A percentile compares a stretch with the other conserved stretches of the same genome.
Conservation (phyloP, 53 echinoderm and acorn worm genomes). For the Pentamera pediparva region DNA sequence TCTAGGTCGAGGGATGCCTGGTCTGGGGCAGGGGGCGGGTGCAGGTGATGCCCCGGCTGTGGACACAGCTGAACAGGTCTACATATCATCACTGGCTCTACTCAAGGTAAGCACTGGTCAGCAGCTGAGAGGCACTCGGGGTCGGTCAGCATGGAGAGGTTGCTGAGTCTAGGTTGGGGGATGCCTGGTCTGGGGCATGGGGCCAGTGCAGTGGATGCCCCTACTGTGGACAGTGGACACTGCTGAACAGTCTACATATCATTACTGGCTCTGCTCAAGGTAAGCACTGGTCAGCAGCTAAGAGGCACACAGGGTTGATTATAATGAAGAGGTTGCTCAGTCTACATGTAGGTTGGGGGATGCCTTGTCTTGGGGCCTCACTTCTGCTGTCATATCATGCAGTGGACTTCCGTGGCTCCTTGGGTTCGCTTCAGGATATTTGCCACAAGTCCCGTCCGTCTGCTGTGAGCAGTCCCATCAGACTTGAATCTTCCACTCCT, state of each 20-base stretch:
- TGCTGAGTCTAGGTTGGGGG: constrained; percentile 83
- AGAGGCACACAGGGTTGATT: not conserved
- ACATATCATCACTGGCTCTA: constrained; percentile 95
- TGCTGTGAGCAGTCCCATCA: too few relatives aligned
- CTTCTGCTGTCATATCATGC: too few relatives aligned
- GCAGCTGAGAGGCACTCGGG: too few relatives aligned
- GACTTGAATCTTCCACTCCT: too few relatives aligned
- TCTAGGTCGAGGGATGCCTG: constrained; percentile 89
- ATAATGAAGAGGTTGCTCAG: not conserved
- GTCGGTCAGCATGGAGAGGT: constrained; percentile 59
- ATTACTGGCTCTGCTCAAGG: constrained; percentile 90
- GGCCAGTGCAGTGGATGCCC: constrained; percentile 81
- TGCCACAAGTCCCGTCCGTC: too few relatives aligned
- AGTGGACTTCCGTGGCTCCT: too few relatives aligned
- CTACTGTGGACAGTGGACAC: constrained; percentile 89
- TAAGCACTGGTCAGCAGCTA: too few relatives aligned
- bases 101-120: too few relatives aligned
- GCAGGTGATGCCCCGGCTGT: constrained; percentile 94
- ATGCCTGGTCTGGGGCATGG: constrained; percentile 89
- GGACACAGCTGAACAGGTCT: constrained; percentile 97
- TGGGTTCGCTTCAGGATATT: too few relatives aligned
- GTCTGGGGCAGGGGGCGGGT: constrained; percentile 69
- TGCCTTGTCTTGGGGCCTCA: too few relatives aligned
- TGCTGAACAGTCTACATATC: constrained; percentile 99
- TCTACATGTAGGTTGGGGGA: too few relatives aligned